Evolutionary conservation across 2,797 vertebrate species (phyloP).

Genomic region (Manis javanica): DNA sequence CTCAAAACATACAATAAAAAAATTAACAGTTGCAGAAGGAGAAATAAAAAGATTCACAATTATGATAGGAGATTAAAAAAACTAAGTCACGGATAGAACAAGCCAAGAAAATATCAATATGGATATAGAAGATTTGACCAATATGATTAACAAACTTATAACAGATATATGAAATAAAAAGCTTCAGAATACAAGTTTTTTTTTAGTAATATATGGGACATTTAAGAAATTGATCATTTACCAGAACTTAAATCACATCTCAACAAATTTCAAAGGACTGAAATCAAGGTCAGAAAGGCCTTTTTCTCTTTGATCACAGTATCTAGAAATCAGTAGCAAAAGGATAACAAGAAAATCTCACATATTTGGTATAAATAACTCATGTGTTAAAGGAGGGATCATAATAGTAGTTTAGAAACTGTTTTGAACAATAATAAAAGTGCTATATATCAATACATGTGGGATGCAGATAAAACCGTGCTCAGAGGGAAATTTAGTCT

Average conservation of each 20-base stretch:
- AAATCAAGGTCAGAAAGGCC: not conserved
- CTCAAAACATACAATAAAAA: not conserved
- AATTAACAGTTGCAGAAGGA: not conserved
- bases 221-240: slow-evolving; percentile 25
- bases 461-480: not conserved
- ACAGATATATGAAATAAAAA: not conserved
- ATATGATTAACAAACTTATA: not conserved
- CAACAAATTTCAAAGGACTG: slow-evolving; percentile 1
- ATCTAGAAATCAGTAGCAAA: slow-evolving; percentile 1
- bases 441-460: not conserved
- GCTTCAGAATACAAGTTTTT: not conserved
- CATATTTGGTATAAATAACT: not conserved
- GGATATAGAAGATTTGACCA: not conserved
- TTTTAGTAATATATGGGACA: not conserved
- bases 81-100: not conserved
- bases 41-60: not conserved
- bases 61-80: not conserved
- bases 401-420: slow-evolving; percentile 7
- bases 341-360: not conserved
- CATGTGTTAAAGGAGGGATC: not conserved
- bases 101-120: not conserved
- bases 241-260: not conserved
- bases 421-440: not conserved
- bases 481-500: not conserved
- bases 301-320: not conserved